Evolutionary conservation across 30 jellyfish, hydroid and myxozoan genomes (phyloP).

Genomic region (Turritopsis dohrnii): DNA sequence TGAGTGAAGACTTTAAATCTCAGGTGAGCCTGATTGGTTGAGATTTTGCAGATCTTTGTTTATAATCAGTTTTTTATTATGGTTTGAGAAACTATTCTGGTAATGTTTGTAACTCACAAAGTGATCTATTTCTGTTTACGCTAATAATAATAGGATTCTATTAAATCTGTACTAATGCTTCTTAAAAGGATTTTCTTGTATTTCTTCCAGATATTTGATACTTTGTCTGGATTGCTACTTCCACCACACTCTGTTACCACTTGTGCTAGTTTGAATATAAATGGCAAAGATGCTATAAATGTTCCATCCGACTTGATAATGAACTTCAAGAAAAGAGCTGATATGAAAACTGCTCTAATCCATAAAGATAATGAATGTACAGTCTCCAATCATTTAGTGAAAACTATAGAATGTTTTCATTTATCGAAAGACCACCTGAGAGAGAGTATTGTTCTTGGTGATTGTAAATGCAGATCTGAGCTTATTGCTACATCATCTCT

Average conservation of each 20-base stretch:
- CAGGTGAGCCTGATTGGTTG: neutral
- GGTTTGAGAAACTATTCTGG: no score
- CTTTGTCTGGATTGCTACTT: neutral
- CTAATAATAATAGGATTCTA: no score
- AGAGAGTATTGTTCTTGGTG: conserved; percentile 38
- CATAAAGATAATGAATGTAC: neutral
- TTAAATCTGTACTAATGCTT: no score
- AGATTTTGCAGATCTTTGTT: no score
- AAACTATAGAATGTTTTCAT: conserved; percentile 28
- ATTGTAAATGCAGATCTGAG: neutral
- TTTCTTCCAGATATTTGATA: neutral
- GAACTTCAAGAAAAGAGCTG: neutral
- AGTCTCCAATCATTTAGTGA: neutral
- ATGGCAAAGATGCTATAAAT: neutral
- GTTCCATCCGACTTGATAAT: neutral
- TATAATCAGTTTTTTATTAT: no score
- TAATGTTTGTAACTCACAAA: no score
- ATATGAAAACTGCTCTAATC: neutral
- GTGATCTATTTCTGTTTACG: no score
- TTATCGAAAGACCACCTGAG: conserved; percentile 90
- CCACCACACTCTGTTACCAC: neutral
- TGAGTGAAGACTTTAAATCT: conserved; percentile 5
- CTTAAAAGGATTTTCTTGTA: neutral
- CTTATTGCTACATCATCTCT: conserved; percentile 64
- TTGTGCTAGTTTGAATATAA: neutral